These are phyloP conservation scores for Sapajus apella DNA, from an alignment of 2,113 vertebrate genomes.

Conservation along the genomic window DNA sequence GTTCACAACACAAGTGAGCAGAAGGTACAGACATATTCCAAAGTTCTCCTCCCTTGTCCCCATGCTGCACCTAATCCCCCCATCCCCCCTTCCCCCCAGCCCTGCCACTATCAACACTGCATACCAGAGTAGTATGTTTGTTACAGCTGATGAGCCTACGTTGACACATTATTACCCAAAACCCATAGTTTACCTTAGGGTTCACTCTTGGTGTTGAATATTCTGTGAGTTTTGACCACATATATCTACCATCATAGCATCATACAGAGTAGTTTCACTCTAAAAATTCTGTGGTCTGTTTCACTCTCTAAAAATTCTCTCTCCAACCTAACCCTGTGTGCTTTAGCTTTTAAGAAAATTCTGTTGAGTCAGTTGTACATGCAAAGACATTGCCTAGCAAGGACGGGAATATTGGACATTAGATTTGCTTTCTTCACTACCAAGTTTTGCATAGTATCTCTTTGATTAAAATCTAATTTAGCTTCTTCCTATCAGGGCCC, in stretches of 20 bases:
- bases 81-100: no score
- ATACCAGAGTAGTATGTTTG: not conserved
- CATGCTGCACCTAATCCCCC: not conserved
- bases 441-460: not conserved
- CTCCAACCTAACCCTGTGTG: not conserved
- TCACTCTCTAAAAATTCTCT: not conserved
- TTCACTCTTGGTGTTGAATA: not conserved
- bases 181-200: not conserved
- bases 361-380: not conserved
- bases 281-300: not conserved
- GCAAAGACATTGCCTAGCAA: not conserved
- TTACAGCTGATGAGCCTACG: not conserved
- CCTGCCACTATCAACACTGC: no score
- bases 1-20: not conserved
- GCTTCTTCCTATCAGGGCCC: not conserved
- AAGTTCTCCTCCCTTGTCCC: no score
- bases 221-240: not conserved
- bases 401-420: not conserved
- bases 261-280: not conserved
- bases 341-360: conserved; percentile 33
- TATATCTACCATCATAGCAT: not conserved
- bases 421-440: not conserved
- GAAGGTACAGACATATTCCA: not conserved
- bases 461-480: not conserved
- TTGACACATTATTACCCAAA: not conserved